Evolutionary conservation across 2,113 vertebrate species (phyloP).

Genomic region (Scatophagus argus): DNA sequence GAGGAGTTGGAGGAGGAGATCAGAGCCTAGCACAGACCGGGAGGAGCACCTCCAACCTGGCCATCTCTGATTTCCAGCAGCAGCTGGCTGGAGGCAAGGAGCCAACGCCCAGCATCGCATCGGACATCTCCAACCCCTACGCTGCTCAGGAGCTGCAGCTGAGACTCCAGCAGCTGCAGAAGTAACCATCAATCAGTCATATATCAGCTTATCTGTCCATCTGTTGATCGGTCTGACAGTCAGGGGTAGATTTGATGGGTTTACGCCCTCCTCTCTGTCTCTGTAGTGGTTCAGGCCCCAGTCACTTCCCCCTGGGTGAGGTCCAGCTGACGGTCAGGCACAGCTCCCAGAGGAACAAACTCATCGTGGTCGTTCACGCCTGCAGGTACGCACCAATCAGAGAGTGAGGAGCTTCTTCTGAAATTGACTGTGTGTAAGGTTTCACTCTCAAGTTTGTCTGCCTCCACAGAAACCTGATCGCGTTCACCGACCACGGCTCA

Average conservation of each 20-base stretch:
- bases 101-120: slow-evolving; percentile 96
- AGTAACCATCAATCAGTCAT: slow-evolving; percentile 81
- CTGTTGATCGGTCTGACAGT: not conserved
- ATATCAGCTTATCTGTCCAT: not conserved
- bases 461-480: slow-evolving; percentile 90
- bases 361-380: slow-evolving; percentile 93
- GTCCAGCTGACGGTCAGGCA: slow-evolving; percentile 94
- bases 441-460: fast-evolving
- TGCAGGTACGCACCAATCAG: slow-evolving; percentile 87
- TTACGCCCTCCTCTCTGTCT: not conserved
- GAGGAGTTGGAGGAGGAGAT: slow-evolving; percentile 45
- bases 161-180: slow-evolving; percentile 90
- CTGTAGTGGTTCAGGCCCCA: slow-evolving; percentile 89
- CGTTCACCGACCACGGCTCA: slow-evolving; percentile 92
- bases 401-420: fast-evolving
- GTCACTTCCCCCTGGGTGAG: slow-evolving; percentile 91
- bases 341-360: slow-evolving; percentile 95
- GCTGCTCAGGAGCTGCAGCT: slow-evolving; percentile 94
- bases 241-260: not conserved
- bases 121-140: slow-evolving; percentile 93
- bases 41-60: slow-evolving; percentile 87
- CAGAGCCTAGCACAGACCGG: slow-evolving; percentile 74
- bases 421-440: fast-evolving
- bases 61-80: slow-evolving; percentile 86
- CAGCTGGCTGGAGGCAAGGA: slow-evolving; percentile 87